Conservation (phyloP, 2,797 vertebrate genomes). For the Carduelis carduelis region DNA sequence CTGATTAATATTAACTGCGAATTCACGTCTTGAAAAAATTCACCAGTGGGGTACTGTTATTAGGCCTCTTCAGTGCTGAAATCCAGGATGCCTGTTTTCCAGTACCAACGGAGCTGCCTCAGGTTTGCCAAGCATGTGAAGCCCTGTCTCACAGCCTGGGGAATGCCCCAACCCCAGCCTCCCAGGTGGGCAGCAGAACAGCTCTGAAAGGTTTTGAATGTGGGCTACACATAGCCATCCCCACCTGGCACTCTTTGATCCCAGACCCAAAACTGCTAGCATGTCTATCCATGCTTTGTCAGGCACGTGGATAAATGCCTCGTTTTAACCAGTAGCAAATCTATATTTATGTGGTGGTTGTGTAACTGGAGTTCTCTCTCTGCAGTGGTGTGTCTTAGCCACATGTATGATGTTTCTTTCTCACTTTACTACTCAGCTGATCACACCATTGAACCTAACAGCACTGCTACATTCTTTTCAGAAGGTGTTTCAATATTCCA, state of each 20-base stretch:
- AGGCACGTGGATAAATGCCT: neutral
- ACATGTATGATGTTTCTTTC: neutral
- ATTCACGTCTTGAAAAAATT: slow-evolving; percentile 37
- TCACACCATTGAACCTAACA: rapidly evolving
- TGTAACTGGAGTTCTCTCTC: neutral
- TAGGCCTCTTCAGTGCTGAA: neutral
- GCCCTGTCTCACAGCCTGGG: rapidly evolving
- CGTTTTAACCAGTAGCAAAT: neutral
- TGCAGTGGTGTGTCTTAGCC: neutral
- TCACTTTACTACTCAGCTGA: neutral
- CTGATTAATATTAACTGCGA: slow-evolving; percentile 53
- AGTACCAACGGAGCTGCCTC: neutral
- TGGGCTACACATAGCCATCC: neutral
- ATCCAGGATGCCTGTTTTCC: neutral
- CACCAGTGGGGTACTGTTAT: neutral
- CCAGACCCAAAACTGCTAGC: neutral
- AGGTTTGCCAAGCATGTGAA: neutral
- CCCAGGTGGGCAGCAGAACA: rapidly evolving
- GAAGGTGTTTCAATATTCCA: neutral
- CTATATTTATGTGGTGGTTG: neutral
- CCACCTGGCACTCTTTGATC: neutral
- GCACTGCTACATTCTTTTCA: neutral
- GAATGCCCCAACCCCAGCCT: neutral
- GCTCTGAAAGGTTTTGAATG: neutral
- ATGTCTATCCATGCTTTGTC: rapidly evolving